Evolutionary conservation across 1,140 invertebrate genomes (phyloP), one percentile per base, ranked within the genome.

Genomic region (Radopholus similis): DNA sequence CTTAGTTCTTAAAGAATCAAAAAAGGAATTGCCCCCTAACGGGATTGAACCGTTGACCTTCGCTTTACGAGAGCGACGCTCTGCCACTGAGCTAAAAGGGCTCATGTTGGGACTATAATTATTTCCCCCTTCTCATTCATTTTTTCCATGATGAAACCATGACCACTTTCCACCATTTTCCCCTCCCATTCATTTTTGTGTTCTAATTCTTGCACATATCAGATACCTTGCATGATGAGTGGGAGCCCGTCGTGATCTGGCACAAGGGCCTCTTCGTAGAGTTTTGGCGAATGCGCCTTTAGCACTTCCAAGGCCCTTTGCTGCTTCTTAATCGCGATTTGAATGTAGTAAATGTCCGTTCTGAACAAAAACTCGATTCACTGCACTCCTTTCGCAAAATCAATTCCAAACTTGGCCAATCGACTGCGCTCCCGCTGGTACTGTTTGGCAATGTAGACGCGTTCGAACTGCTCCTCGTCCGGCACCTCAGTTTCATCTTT

Each of bases 241-340:
- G 77, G 79, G 6, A 83, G 54, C 15, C 77, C 28, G 26, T 66
- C 66, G 6, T 71, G 47, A 58, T 84, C 82, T 11, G 74, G 68
- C 69, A 74, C 67, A n/a, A 84, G 73, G 8, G 83, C 83, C 38
- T 70, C 63, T 54, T 77, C 66, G 59, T 84, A 84, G 1, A 84
- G 67, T 37, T 81, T 77, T n/a, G 82, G 80, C 13, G 77, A 78
- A 15, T 83, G 69, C 21, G 71, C 67, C 49, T 78, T 74, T 21
- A 84, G 72, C 47, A 74, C 74, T 8, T 70, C 53, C 11, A 84
- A 68, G 21, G 83, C 83, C 26, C 72, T 73, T 34, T 72, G 15
- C 66, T 84, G 83, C 0, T 60, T 11, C 8, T 51, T 38, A n/a
- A 73, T 54, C 13, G 72, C 51, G 28, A 38, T 44, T 32, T 68